Evolutionary conservation across 2,113 vertebrate species (phyloP), one percentile per base, ranked within the genome.

Genomic region (Dissostichus mawsoni): DNA sequence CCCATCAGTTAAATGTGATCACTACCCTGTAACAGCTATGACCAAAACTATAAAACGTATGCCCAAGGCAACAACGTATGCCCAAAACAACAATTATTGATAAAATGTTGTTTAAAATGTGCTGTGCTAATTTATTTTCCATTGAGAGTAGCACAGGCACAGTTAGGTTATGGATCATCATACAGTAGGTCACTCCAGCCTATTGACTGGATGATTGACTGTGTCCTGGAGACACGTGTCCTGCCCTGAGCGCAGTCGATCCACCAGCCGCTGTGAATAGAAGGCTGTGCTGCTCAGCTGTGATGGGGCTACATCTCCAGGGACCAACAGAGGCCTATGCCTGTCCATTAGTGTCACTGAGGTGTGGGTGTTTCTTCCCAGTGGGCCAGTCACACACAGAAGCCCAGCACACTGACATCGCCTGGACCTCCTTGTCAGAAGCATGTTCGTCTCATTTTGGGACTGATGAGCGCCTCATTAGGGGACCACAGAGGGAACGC

Each of bases 261-360:
- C 75, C 76, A 61, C 78, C 69, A 61, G 74, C 70, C 53, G n/a
- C 48, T 13, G 72, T 81, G 77, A 87, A 81, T 58, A 74, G 70
- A 57, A 47, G 76, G 53, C 63, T 53, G 53, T 80, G 84, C 82
- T 76, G 79, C 79, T 90, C 89, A 76, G 84, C 83, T 88, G 88
- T 83, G 86, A 84, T 85, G 82, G 73, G 71, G 74, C 71, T 47
- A 50, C 63, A 50, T 80, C 90, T 79, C 78, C 3, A 8, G 89
- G 86, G 90, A 70, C 70, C 59, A 52, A 81, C 67, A 73, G 83
- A 76, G 83, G 76, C 85, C 89, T 78, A n/a, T 62, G 84, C 67
- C 87, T 82, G 81, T 88, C 85, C 80, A 92, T 93, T 91, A 90
- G 89, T 91, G 92, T 92, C 91, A 89, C 63, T 17, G 74, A 9